Percentiles rank a stretch among this genome's conserved stretches.
These are phyloP conservation scores for Brachionus manjavacas DNA, from an alignment of 1,140 invertebrate species.

Conservation along the genomic window DNA sequence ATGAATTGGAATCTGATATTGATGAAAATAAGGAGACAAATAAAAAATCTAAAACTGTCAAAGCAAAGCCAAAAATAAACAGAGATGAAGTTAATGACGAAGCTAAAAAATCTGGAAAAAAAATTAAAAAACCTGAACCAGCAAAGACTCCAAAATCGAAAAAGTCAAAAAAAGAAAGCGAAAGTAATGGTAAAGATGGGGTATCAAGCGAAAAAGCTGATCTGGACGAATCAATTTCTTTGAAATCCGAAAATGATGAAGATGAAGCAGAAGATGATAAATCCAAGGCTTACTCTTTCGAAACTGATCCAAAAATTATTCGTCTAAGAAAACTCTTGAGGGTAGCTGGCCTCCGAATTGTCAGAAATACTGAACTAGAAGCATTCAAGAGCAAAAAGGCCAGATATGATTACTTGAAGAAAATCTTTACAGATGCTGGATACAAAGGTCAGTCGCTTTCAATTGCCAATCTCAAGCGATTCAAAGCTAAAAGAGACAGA, in stretches of 20 bases:
- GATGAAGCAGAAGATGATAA: not conserved
- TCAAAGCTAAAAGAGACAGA: slow-evolving; percentile 13
- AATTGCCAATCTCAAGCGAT: not conserved
- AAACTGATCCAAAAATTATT: slow-evolving; percentile 14
- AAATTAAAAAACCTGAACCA: not conserved
- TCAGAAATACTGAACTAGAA: slow-evolving; percentile 35
- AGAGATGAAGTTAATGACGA: not conserved
- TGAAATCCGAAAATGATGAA: slow-evolving; percentile 7
- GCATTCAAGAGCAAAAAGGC: slow-evolving; percentile 6
- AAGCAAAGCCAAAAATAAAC: not conserved
- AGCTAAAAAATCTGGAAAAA: not conserved
- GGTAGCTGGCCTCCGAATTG: slow-evolving; percentile 8
- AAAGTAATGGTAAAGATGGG: not conserved
- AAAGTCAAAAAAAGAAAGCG: not conserved
- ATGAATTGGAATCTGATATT: not conserved
- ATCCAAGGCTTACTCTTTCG: not conserved
- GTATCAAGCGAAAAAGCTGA: slow-evolving; percentile 2
- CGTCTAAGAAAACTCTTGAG: not conserved
- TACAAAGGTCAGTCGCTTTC: not conserved
- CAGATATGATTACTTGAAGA: slow-evolving; percentile 27
- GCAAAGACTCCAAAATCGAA: not conserved
- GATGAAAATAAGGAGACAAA: not conserved
- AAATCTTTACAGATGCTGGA: slow-evolving; percentile 34
- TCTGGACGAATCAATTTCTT: not conserved
- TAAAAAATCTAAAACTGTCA: not conserved